phyloP scores from a whole-genome alignment of 2,797 vertebrate species.

The Falco biarmicus region DNA sequence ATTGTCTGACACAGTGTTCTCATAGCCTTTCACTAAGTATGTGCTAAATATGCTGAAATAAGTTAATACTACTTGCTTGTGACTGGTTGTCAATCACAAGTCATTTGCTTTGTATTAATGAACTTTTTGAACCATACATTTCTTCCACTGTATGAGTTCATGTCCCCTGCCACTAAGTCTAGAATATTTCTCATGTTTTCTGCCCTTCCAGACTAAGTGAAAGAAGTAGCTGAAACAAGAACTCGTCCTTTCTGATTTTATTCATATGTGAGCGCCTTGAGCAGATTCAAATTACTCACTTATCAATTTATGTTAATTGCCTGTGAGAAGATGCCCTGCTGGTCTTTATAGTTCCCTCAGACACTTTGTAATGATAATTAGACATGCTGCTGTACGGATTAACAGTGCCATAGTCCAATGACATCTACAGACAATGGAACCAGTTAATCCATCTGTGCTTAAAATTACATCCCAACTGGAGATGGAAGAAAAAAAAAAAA shows the following conservation, averaged over 20 bases:
- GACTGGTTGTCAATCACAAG: slow-evolving; percentile 75
- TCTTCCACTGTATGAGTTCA: slow-evolving; percentile 66
- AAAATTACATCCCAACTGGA: slow-evolving; percentile 88
- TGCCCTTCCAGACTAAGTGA: slow-evolving; percentile 67
- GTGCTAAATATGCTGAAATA: slow-evolving; percentile 66
- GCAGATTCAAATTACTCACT: slow-evolving; percentile 86
- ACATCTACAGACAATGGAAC: slow-evolving; percentile 83
- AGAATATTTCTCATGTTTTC: slow-evolving; percentile 71
- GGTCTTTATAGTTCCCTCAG: slow-evolving; percentile 85
- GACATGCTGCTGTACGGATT: slow-evolving; percentile 86
- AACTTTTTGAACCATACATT: slow-evolving; percentile 66
- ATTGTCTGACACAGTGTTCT: slow-evolving; percentile 73
- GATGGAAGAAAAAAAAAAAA: slow-evolving; percentile 73
- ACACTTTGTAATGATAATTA: slow-evolving; percentile 91
- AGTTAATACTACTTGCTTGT: slow-evolving; percentile 56
- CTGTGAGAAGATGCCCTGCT: slow-evolving; percentile 89
- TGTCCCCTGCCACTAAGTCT: slow-evolving; percentile 43
- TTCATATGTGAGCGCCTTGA: slow-evolving; percentile 79
- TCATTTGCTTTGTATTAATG: slow-evolving; percentile 73
- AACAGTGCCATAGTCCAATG: slow-evolving; percentile 83
- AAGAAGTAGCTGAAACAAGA: slow-evolving; percentile 76
- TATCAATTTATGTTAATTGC: slow-evolving; percentile 91
- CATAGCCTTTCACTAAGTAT: slow-evolving; percentile 66
- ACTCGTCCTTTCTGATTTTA: slow-evolving; percentile 79
- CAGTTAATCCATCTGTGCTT: slow-evolving; percentile 89